Evolutionary conservation across 2,797 vertebrate genomes (phyloP), one percentile per base, ranked within the genome.

Genomic region (Thripadectes ignobilis): DNA sequence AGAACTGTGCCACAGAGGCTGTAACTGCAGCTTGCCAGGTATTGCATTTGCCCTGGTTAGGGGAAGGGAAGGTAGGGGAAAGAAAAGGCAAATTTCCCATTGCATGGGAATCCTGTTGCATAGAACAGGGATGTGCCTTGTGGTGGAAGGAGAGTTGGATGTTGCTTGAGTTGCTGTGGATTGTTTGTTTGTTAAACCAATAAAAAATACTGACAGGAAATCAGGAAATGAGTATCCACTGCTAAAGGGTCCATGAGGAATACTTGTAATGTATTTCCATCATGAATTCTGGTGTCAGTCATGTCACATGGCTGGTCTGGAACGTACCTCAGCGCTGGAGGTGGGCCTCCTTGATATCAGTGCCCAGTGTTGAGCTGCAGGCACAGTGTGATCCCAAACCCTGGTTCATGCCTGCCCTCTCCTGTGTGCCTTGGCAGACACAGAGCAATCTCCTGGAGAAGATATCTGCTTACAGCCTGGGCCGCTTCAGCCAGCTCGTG

Each of bases 21-120:
- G 99, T 99, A 11, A 96, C 97, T 51, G 83, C 38, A 1, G 97
- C 99, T 82, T 99, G 98, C 88, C 99, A 99, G 98, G 99, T 99
- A 98, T 12, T 12, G 36, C 55, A 6, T 49, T 59, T 46, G 69
- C 55, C 34, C 22, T 85, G 67, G 20, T 1, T 1, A 65, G 45
- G 63, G 61, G 29, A 43, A 63, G 12, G 59, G 49, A 38, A n/a
- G 36, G 78, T 38, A 38, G 38, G 29, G 38, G 43, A 24, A 18
- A 4, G 45, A 20, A 29, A 76, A 71, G 26, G 22, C 13, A 22
- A 1, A 21, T 65, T 68, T 9, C 32, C 32, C 23, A 22, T 59
- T 57, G 29, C 43, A 3, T 4, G 61, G 66, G 29, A 71, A 6
- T 65, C 13, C 32, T 61, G 7, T 26, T 34, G 46, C 11, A 1